Conservation (phyloP, 1,140 invertebrate species). For the Capitella teleta region DNA sequence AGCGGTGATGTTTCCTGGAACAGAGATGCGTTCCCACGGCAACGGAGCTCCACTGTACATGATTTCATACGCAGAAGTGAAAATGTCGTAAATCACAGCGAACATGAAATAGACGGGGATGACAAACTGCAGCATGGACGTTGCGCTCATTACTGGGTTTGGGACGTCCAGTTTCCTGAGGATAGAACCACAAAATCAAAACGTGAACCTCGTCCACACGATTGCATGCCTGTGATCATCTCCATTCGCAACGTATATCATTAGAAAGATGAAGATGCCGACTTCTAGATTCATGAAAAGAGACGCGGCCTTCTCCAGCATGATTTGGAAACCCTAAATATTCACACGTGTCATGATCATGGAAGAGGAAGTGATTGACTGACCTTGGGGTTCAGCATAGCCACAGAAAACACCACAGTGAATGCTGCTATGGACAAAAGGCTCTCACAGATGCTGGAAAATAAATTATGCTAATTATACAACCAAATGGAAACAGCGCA, state of each 20-base stretch:
- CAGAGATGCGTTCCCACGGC: conserved; percentile 6
- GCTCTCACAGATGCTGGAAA: conserved; percentile 19
- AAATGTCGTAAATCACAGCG: conserved; percentile 25
- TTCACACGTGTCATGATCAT: background rate
- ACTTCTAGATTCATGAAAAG: conserved; percentile 25
- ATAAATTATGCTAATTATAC: background rate
- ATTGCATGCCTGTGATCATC: no score
- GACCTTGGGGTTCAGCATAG: conserved; percentile 30
- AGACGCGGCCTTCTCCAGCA: conserved; percentile 28
- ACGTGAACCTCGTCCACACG: no score
- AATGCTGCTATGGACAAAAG: conserved; percentile 21
- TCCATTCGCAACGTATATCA: no score
- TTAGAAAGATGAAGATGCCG: conserved; percentile 24
- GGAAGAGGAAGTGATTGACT: background rate
- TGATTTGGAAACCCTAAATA: conserved; percentile 25
- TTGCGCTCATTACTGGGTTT: conserved; percentile 15
- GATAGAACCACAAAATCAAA: no score
- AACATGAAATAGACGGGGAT: conserved; percentile 25
- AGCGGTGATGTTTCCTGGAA: background rate
- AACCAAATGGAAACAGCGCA: background rate
- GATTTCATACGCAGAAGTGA: conserved; percentile 17
- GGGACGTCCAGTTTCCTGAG: conserved; percentile 17
- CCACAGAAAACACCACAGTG: conserved; percentile 21
- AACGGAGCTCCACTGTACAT: conserved; percentile 4
- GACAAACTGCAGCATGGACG: conserved; percentile 17